A percentile compares a stretch with the other conserved stretches of the same genome.
These are phyloP conservation scores for Chironomus riparius DNA, from an alignment of 2,888 invertebrate genomes.

Conservation along the genomic window DNA sequence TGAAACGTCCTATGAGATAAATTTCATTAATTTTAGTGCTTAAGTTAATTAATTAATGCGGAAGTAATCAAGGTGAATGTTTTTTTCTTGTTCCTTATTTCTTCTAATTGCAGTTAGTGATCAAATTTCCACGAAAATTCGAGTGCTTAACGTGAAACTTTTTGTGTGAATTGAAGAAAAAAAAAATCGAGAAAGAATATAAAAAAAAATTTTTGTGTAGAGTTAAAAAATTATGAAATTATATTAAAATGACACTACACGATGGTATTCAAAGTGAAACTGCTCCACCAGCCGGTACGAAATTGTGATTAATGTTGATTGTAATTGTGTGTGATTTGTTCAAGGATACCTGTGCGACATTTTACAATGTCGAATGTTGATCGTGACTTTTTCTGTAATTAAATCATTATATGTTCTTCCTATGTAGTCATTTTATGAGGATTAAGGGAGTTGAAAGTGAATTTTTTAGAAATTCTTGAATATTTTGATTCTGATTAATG, in stretches of 20 bases:
- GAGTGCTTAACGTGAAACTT: background rate
- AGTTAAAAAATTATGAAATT: background rate
- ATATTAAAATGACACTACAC: constrained; percentile 13
- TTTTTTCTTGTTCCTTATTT: background rate
- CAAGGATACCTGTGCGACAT: background rate
- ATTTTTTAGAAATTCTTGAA: too few relatives aligned
- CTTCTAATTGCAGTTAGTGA: background rate
- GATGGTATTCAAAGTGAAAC: constrained; percentile 14
- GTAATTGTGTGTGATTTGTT: background rate
- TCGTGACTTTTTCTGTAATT: background rate
- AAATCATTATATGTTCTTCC: background rate
- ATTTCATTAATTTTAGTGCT: background rate
- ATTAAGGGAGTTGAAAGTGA: too few relatives aligned
- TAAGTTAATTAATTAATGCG: background rate
- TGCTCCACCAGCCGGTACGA: constrained; percentile 16
- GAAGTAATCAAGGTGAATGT: background rate
- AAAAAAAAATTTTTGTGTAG: background rate
- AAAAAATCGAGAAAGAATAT: background rate
- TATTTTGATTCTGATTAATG: too few relatives aligned
- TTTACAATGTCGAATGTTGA: background rate
- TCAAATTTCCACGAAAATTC: background rate
- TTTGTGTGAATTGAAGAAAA: background rate
- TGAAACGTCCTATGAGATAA: background rate
- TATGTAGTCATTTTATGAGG: too few relatives aligned
- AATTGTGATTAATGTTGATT: background rate